Evolutionary conservation across 2,888 invertebrate genomes (phyloP).

Genomic region (Eucera pruinosa): DNA sequence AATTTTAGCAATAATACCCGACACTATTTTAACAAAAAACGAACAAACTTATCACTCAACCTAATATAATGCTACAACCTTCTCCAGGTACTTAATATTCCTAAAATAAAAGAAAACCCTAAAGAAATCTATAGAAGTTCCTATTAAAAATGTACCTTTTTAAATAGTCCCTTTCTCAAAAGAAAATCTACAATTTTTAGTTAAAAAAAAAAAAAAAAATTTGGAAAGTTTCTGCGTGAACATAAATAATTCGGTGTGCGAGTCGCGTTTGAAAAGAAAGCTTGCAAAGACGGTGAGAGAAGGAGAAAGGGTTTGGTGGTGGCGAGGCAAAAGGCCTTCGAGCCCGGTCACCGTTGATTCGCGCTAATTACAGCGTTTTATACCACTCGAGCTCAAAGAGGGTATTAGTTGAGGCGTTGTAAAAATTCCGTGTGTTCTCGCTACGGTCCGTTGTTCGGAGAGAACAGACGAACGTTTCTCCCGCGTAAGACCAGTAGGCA

Average conservation of each 20-base stretch:
- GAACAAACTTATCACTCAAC: too few relatives aligned
- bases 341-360: slow-evolving; percentile 67
- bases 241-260: slow-evolving; percentile 13
- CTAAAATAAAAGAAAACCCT: too few relatives aligned
- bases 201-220: too few relatives aligned
- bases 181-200: too few relatives aligned
- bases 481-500: slow-evolving; percentile 49
- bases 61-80: too few relatives aligned
- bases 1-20: too few relatives aligned
- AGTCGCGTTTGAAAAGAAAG: slow-evolving; percentile 34
- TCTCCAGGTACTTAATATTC: too few relatives aligned
- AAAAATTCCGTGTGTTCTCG: slow-evolving; percentile 52
- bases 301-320: slow-evolving; percentile 25
- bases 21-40: too few relatives aligned
- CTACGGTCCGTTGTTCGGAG: slow-evolving; percentile 45
- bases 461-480: slow-evolving; percentile 34
- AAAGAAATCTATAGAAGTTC: too few relatives aligned
- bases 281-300: slow-evolving; percentile 7
- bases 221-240: not conserved
- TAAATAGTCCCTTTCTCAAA: too few relatives aligned
- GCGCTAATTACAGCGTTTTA: slow-evolving; percentile 73
- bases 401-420: slow-evolving; percentile 60
- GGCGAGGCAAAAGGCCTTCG: slow-evolving; percentile 45
- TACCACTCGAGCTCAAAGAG: slow-evolving; percentile 63
- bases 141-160: too few relatives aligned